Evolutionary conservation across 2,113 vertebrate species (phyloP).

Genomic region (Cettia cetti): DNA sequence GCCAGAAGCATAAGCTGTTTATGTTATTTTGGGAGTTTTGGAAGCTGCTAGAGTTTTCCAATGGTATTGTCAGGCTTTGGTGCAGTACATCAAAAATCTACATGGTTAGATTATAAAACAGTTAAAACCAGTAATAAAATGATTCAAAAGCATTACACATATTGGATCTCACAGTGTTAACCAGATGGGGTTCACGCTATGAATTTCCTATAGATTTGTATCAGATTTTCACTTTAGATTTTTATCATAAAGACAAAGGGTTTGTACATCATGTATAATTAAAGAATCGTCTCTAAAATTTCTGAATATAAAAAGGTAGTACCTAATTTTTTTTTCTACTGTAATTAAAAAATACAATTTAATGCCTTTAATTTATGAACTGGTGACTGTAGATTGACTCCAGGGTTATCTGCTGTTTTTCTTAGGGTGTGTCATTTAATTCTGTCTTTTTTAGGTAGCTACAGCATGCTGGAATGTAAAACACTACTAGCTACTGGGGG

Average conservation of each 20-base stretch:
- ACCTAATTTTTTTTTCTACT: not conserved
- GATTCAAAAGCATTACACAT: not conserved
- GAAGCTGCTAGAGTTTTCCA: slow-evolving; percentile 12
- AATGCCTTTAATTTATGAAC: not conserved
- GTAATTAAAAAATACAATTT: not conserved
- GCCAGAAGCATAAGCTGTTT: slow-evolving; percentile 55
- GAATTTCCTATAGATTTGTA: not conserved
- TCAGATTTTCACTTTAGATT: not conserved
- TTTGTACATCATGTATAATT: not conserved
- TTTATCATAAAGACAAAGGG: not conserved
- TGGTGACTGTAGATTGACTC: not conserved
- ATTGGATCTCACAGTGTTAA: not conserved
- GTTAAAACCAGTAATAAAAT: slow-evolving; percentile 20
- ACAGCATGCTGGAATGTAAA: not conserved
- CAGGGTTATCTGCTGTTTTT: slow-evolving; percentile 13
- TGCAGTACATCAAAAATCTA: slow-evolving; percentile 32
- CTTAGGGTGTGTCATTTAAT: not conserved
- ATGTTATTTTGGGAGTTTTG: slow-evolving; percentile 28
- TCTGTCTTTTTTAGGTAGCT: slow-evolving; percentile 27
- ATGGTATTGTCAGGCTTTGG: not conserved
- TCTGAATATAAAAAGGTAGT: not conserved
- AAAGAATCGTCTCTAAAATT: not conserved
- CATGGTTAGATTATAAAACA: not conserved
- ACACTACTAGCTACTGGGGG: not conserved
- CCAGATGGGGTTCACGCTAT: not conserved